Conservation (phyloP, 2,797 vertebrate genomes). For the Trachurus trachurus region DNA sequence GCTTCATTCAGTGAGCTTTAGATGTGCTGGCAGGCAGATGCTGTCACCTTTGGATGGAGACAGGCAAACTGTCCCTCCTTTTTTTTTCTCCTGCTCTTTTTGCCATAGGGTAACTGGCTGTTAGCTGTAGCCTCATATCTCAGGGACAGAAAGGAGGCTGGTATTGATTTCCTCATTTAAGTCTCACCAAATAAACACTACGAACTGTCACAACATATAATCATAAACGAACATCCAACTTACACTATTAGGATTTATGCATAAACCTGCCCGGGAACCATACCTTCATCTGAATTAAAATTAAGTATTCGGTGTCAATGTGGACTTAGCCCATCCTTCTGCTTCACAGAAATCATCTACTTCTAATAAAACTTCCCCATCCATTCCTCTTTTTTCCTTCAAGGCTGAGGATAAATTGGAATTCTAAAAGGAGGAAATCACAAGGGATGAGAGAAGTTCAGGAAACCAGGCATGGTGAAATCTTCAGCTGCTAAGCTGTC, state of each 20-base stretch:
- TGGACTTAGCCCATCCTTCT: slow-evolving; percentile 42
- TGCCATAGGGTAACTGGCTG: not conserved
- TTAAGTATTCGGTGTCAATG: slow-evolving; percentile 56
- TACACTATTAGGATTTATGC: slow-evolving; percentile 31
- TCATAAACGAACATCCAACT: slow-evolving; percentile 16
- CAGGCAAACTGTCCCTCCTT: not conserved
- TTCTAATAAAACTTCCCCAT: slow-evolving; percentile 67
- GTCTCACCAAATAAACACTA: not conserved
- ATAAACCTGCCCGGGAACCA: slow-evolving; percentile 37
- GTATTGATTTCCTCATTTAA: not conserved
- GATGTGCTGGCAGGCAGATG: not conserved
- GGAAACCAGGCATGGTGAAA: slow-evolving; percentile 72
- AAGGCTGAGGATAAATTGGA: slow-evolving; percentile 79
- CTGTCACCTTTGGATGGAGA: not conserved
- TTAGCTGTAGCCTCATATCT: not conserved
- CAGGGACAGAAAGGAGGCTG: not conserved
- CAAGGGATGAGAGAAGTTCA: slow-evolving; percentile 70
- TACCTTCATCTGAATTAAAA: slow-evolving; percentile 60
- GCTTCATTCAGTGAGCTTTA: not conserved
- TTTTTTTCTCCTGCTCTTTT: not conserved
- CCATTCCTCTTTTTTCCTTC: slow-evolving; percentile 59
- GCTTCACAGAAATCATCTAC: slow-evolving; percentile 58
- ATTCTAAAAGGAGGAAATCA: slow-evolving; percentile 77
- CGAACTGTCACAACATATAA: slow-evolving; percentile 31
- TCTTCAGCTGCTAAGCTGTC: slow-evolving; percentile 75